A percentile compares a stretch with the other conserved stretches of the same genome.
Conservation (phyloP, 1,140 invertebrate species). For the Megalopta genalis region DNA sequence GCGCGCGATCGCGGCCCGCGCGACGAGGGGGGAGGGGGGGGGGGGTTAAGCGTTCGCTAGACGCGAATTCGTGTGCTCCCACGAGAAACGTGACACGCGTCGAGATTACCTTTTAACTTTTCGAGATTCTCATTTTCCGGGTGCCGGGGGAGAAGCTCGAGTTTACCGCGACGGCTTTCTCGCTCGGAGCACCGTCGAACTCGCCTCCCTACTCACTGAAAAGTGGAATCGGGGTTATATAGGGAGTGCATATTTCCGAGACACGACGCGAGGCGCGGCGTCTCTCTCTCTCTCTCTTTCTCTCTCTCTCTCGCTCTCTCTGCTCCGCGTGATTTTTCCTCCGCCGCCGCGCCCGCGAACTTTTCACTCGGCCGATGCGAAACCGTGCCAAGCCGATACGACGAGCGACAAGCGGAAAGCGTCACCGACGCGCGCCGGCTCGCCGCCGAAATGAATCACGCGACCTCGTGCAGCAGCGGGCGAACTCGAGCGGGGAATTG, state of each 20-base stretch:
- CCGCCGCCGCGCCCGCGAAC: not conserved
- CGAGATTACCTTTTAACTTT: constrained; percentile 26
- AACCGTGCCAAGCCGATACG: constrained; percentile 16
- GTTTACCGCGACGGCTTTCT: not conserved
- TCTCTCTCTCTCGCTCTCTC: no score
- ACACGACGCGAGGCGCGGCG: not conserved
- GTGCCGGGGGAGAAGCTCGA: not conserved
- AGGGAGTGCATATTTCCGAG: not conserved
- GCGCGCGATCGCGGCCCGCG: not conserved
- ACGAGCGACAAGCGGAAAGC: no score
- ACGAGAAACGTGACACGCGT: constrained; percentile 21
- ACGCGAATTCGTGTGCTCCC: constrained; percentile 6
- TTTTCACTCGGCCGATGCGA: not conserved
- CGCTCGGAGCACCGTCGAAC: not conserved
- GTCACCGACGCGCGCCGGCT: constrained; percentile 12
- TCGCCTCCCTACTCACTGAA: not conserved
- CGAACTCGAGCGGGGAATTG: constrained; percentile 49
- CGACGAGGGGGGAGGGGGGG: no score
- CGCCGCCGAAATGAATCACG: constrained; percentile 36
- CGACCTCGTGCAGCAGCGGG: constrained; percentile 13
- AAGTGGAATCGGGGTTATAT: constrained; percentile 4
- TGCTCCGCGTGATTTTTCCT: not conserved
- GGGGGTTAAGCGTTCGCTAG: constrained; percentile 13
- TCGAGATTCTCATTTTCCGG: constrained; percentile 9
- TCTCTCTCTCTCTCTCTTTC: no score